These are phyloP conservation scores for Phanerotoma sp. DNA, from an alignment of 2,888 invertebrate genomes.

Conservation along the genomic window DNA sequence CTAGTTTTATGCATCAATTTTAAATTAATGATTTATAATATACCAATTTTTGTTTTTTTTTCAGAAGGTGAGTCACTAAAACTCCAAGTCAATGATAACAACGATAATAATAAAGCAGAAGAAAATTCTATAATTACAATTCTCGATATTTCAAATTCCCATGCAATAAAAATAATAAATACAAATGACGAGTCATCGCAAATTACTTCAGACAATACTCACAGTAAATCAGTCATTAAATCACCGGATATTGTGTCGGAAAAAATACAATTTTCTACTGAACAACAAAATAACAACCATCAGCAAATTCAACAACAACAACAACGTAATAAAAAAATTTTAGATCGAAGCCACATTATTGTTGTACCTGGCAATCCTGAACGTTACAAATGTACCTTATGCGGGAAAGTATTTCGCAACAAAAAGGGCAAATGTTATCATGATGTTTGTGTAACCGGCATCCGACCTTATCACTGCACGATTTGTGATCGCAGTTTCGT, in stretches of 20 bases:
- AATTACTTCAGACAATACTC: too few species aligned
- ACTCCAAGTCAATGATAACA: background rate
- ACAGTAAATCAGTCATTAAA: background rate
- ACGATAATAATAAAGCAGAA: background rate
- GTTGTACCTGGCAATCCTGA: conserved; percentile 58
- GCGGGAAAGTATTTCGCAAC: conserved; percentile 69
- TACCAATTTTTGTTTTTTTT: background rate
- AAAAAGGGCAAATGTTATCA: conserved; percentile 56
- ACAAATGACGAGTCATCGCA: too few species aligned
- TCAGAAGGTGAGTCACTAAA: background rate
- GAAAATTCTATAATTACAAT: too few species aligned
- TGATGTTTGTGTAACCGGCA: conserved; percentile 49
- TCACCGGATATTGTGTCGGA: too few species aligned
- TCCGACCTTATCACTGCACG: conserved; percentile 60
- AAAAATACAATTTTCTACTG: too few species aligned
- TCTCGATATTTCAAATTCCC: too few species aligned
- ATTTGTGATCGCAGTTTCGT: conserved; percentile 62
- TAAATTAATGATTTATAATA: background rate
- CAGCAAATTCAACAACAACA: too few species aligned
- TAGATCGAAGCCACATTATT: conserved; percentile 47
- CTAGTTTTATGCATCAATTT: too few species aligned
- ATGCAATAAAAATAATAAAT: too few species aligned
- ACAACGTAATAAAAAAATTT: conserved; percentile 15
- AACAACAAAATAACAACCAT: background rate
- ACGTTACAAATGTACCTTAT: conserved; percentile 67